phyloP scores from a whole-genome alignment of 1,140 invertebrate genomes.

The Ephestia elutella region DNA sequence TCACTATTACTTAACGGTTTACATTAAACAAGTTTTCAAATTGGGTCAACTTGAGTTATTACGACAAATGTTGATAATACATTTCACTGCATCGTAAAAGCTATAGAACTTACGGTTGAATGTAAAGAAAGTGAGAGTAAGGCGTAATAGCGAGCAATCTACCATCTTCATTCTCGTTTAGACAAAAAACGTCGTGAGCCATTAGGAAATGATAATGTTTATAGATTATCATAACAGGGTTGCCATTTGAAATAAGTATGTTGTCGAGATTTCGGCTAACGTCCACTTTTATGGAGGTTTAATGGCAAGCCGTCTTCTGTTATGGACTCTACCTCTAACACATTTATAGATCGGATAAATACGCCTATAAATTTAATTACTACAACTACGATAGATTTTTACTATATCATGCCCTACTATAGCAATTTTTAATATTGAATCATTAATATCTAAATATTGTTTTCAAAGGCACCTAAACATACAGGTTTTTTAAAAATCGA shows the following conservation, averaged over 20 bases:
- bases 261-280: background rate
- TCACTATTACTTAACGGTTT: background rate
- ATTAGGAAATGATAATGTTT: constrained; percentile 5
- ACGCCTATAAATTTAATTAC: too few species aligned
- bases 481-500: too few species aligned
- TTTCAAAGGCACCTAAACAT: too few species aligned
- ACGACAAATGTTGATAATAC: background rate
- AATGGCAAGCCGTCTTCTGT: too few species aligned
- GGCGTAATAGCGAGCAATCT: background rate
- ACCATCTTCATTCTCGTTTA: background rate
- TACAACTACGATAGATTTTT: too few species aligned
- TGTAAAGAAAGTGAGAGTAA: background rate
- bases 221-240: background rate
- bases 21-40: background rate
- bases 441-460: too few species aligned
- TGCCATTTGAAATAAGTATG: background rate
- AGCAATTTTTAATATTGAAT: too few species aligned
- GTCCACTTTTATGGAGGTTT: too few species aligned
- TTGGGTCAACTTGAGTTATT: background rate
- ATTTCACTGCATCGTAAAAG: background rate
- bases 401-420: too few species aligned
- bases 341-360: too few species aligned
- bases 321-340: too few species aligned
- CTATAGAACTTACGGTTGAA: background rate
- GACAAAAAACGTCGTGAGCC: constrained; percentile 3